Base-by-base conservation (phyloP, 2,888 invertebrate genomes). In the Archips xylosteana region DNA sequence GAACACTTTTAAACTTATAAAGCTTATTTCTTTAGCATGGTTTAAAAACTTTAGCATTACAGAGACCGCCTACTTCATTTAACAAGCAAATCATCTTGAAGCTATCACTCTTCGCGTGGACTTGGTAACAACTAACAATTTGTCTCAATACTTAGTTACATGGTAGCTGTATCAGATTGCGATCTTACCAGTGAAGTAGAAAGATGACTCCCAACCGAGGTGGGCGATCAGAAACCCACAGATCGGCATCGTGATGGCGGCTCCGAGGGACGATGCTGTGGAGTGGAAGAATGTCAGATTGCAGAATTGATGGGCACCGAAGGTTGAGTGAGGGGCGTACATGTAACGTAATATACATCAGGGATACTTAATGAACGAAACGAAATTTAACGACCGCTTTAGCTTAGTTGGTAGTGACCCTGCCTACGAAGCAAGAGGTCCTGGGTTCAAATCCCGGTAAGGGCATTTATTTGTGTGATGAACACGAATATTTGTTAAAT, bases 181-280 rank as follows among this genome's bases (percentile, higher is more conserved):
- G 45, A 74, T 77, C 86, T 90, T 87, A 92, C 96, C 97, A 71
- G 98, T 98, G 76, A 97, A 95, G 89, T 98, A 98, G 94, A 98
- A 98, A 23, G 98, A 97, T 0, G 97, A 97, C 78, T 97, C 96
- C 98, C 98, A 98, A 12, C 98, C 98, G 71, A 96, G 94, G 75
- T 96, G 95, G 8, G 96, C 96, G 78, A 98, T 97, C 72, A 98
- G 95, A 82, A 96, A 96, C 15, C 98, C 98, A 81, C 97, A 97
- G 76, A 98, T 95, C 0, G 98, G 98, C 96, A 98, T 97, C 0
- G 98, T 98, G 60, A 98, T 93, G 8, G 99, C 98, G 39, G 98
- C 99, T 23, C 99, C 99, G 81, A 99, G 95, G 8, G 98, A 97
- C 34, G 98, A 97, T 9, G 98, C 98, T 97, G 88, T 49, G 85